phyloP scores from a whole-genome alignment of 2,797 vertebrate genomes.

The Falco naumanni region DNA sequence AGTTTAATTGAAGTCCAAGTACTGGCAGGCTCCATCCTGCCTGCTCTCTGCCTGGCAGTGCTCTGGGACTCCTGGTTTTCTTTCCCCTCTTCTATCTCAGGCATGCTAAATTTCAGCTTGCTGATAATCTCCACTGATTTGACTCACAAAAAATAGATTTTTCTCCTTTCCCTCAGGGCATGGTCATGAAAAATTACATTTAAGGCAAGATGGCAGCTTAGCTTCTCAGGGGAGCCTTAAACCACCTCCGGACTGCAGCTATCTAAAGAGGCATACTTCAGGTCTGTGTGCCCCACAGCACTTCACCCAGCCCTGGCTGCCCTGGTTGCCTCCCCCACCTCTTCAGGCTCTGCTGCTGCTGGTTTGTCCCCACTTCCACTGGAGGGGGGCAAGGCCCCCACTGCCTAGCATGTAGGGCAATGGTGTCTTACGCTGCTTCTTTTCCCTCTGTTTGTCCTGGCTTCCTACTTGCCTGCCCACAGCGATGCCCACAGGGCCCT shows the following conservation, averaged over 20 bases:
- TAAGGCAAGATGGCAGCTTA: background rate
- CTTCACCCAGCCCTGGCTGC: background rate
- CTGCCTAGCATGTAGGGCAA: fast-evolving
- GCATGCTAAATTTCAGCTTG: background rate
- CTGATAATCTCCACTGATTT: background rate
- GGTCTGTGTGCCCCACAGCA: fast-evolving
- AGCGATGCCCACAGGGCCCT: fast-evolving
- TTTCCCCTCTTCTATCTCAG: background rate
- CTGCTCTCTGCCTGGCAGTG: background rate
- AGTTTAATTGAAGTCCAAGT: background rate
- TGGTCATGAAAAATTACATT: background rate
- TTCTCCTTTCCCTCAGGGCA: background rate
- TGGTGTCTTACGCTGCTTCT: background rate
- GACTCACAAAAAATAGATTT: background rate
- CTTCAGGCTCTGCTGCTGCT: background rate
- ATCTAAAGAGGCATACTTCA: background rate
- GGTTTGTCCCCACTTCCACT: background rate
- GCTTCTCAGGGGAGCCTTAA: background rate
- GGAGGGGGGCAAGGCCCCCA: background rate
- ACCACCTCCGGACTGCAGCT: fast-evolving
- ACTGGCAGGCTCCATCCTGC: fast-evolving
- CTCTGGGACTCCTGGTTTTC: background rate
- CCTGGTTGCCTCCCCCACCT: background rate
- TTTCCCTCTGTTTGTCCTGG: background rate
- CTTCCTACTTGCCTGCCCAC: background rate